Conservation (phyloP, 2,113 vertebrate species). For the Pitta sordida region DNA sequence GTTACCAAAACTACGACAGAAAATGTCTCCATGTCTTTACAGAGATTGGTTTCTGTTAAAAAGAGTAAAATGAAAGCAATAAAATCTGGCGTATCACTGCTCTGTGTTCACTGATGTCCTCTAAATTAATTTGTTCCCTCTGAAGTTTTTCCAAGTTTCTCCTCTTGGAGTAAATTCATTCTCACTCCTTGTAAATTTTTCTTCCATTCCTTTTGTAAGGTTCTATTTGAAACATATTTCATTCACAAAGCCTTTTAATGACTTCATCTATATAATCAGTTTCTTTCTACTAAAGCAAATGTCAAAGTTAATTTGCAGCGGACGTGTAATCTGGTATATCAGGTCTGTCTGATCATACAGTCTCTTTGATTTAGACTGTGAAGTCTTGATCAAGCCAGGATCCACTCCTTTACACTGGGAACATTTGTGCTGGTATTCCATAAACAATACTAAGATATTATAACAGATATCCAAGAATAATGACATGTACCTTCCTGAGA, state of each 20-base stretch:
- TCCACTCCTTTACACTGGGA: neutral
- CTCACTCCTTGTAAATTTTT: neutral
- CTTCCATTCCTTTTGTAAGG: neutral
- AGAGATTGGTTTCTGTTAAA: neutral
- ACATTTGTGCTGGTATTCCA: neutral
- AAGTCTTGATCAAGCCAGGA: slow-evolving; percentile 30
- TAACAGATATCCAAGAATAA: neutral
- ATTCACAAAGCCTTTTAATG: slow-evolving; percentile 7
- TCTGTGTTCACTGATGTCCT: neutral
- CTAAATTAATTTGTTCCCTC: neutral
- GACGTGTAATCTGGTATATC: neutral
- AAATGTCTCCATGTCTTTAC: neutral
- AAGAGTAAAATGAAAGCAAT: neutral
- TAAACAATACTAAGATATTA: neutral
- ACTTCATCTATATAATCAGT: neutral
- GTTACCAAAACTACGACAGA: neutral
- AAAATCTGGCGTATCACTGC: neutral
- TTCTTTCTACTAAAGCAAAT: slow-evolving; percentile 34
- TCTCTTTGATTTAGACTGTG: slow-evolving; percentile 37
- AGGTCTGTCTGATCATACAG: slow-evolving; percentile 25
- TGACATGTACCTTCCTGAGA: neutral
- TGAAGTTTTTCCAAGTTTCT: neutral
- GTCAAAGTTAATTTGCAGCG: slow-evolving; percentile 26
- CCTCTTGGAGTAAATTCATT: neutral
- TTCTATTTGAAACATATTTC: slow-evolving; percentile 1